Percentiles rank a stretch among this genome's conserved stretches.
Evolutionary conservation across 2,888 invertebrate genomes (phyloP).

Genomic region (Plusia festucae): DNA sequence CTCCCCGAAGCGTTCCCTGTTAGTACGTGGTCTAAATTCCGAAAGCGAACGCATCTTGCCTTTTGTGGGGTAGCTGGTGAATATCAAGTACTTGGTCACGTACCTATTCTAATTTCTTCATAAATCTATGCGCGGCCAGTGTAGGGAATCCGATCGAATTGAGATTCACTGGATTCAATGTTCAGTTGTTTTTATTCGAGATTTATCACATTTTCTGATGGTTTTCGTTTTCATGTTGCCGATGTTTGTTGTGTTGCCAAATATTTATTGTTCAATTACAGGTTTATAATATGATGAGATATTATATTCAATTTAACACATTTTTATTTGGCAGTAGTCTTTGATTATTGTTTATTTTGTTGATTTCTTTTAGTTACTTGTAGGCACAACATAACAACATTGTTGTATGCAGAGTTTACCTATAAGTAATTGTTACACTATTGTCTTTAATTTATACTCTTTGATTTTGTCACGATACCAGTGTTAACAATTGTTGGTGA

Average conservation of each 20-base stretch:
- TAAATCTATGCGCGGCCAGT: slow-evolving; percentile 66
- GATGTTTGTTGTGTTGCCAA: background rate
- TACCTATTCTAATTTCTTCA: slow-evolving; percentile 75
- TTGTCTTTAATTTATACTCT: no score
- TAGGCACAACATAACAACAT: no score
- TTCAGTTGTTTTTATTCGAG: slow-evolving; percentile 49
- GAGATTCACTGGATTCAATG: slow-evolving; percentile 57
- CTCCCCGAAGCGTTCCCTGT: slow-evolving; percentile 71
- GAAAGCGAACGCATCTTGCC: slow-evolving; percentile 69
- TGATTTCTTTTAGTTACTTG: no score
- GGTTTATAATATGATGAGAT: no score
- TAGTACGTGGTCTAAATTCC: slow-evolving; percentile 75
- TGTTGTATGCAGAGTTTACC: no score
- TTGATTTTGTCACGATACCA: no score
- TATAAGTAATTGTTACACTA: no score
- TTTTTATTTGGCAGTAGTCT: no score
- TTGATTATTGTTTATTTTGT: no score
- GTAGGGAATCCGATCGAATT: slow-evolving; percentile 55
- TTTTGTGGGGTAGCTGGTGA: slow-evolving; percentile 63
- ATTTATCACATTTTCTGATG: slow-evolving; percentile 22
- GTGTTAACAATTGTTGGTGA: no score
- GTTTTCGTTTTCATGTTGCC: slow-evolving; percentile 18
- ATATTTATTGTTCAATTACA: no score
- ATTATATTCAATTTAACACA: no score
- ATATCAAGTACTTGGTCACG: slow-evolving; percentile 71